A percentile compares a stretch with the other conserved stretches of the same genome.
phyloP scores from a whole-genome alignment of 2,888 invertebrate species.

The Chrysolina oricalcia region DNA sequence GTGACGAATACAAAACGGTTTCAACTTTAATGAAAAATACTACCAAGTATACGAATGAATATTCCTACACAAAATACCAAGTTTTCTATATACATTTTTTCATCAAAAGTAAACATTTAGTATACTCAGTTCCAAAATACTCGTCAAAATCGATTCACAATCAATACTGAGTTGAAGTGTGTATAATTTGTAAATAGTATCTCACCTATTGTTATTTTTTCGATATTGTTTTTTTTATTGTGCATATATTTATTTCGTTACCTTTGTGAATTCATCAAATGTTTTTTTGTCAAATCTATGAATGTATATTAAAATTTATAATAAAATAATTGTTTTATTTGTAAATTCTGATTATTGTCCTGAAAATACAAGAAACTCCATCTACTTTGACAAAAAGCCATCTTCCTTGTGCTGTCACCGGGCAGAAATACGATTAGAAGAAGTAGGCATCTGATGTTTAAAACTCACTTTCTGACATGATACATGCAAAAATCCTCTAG shows the following conservation, averaged over 20 bases:
- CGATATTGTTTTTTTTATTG: conserved; percentile 44
- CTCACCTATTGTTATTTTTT: conserved; percentile 50
- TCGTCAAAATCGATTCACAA: conserved; percentile 22
- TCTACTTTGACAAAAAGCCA: no score
- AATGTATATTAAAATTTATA: conserved; percentile 60
- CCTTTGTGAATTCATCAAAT: conserved; percentile 46
- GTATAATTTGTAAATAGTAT: conserved; percentile 52
- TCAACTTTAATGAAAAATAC: conserved; percentile 31
- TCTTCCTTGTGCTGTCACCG: no score
- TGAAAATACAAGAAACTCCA: no score
- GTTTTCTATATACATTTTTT: conserved; percentile 29
- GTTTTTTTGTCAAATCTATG: conserved; percentile 55
- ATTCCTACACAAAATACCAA: conserved; percentile 30
- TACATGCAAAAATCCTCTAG: no score
- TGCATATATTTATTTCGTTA: conserved; percentile 58
- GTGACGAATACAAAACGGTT: conserved; percentile 56
- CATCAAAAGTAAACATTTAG: conserved; percentile 16
- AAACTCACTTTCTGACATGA: no score
- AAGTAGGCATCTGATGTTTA: no score
- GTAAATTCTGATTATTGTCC: neutral
- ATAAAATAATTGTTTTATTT: conserved; percentile 5
- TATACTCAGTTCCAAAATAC: conserved; percentile 10
- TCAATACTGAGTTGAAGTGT: conserved; percentile 33
- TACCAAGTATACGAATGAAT: conserved; percentile 64
- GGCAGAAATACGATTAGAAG: no score